Base-by-base conservation (phyloP, 2,888 invertebrate species). In the Prosopocoilus inquinatus region DNA sequence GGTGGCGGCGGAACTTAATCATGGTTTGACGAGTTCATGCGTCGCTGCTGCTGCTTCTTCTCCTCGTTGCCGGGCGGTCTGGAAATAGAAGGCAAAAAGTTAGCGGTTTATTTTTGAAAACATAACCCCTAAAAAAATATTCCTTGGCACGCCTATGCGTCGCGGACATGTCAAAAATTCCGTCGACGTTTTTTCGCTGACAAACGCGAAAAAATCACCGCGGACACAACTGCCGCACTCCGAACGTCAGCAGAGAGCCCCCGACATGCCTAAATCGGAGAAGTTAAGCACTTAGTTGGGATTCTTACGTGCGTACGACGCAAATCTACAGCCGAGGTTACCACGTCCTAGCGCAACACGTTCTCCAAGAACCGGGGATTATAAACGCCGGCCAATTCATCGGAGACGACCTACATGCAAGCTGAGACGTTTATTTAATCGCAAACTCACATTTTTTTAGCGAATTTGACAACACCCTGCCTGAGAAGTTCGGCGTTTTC, bases 391-490 rank as follows among this genome's bases (percentile, higher is more conserved):
- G 15, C 41, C 13, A 15, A 15, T 9, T 11, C 41, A 16, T 15
- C 13, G 16, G 13, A 8, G 15, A 9, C 8, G 16, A 41, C 9
- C 35, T 39, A 49, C 49, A 48, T 49, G 46, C 57, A 53, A 48
- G 44, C 45, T 53, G 56, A 58, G 49, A 52, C 61, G 39, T 62
- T 64, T 65, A 66, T 67, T 67, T 65, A 58, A 57, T 45, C 58
- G 69, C 68, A 73, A 72, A 74, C 74, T 75, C 70, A 75, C 75
- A 74, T 73, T 73, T 71, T 28, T 67, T 68, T 56, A 62, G 57
- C 67, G 67, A 72, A 73, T 73, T 70, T 75, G 75, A 74, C 75
- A 75, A 75, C 75, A 75, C 76, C 75, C 75, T 71, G 63, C 46
- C 45, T 44, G 45, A 49, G 46, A 43, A 49, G 47, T 32, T 49